A percentile compares a stretch with the other conserved stretches of the same genome.
Conservation (phyloP, 2,797 vertebrate genomes). For the Ambastaia sidthimunki region DNA sequence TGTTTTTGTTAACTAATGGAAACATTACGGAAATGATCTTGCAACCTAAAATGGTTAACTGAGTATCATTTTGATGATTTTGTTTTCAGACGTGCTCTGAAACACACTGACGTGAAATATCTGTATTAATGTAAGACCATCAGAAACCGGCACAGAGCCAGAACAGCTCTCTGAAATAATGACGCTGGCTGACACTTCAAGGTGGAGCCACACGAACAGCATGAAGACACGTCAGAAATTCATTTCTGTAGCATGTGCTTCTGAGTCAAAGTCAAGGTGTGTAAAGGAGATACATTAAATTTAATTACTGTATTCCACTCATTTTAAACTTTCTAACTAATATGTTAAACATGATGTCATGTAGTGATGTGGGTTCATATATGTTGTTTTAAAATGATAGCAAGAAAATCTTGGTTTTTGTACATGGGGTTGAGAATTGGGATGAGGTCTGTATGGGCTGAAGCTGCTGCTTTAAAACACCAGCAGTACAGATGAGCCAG, state of each 20-base stretch:
- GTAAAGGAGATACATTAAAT: too few species aligned
- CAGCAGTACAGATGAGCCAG: background rate
- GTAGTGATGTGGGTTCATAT: too few species aligned
- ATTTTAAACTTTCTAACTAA: too few species aligned
- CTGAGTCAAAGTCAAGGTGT: background rate
- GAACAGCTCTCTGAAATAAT: conserved; percentile 25
- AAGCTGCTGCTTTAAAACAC: background rate
- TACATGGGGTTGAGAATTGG: too few species aligned
- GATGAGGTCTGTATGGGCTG: background rate
- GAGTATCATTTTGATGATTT: too few species aligned
- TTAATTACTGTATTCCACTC: too few species aligned
- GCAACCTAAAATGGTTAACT: too few species aligned
- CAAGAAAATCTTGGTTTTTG: too few species aligned
- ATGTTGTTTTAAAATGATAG: too few species aligned
- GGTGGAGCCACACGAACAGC: conserved; percentile 6
- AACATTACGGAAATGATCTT: too few species aligned
- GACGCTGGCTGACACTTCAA: background rate
- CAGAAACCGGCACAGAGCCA: conserved; percentile 22
- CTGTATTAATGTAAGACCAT: conserved; percentile 9
- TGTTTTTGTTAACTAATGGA: too few species aligned
- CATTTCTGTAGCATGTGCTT: background rate
- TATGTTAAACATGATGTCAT: too few species aligned
- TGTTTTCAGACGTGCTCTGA: background rate
- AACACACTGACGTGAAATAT: conserved; percentile 23
- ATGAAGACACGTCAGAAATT: conserved; percentile 3